Evolutionary conservation across 2,888 invertebrate genomes (phyloP), one percentile per base, ranked within the genome.

Genomic region (Oxytorus armatus): DNA sequence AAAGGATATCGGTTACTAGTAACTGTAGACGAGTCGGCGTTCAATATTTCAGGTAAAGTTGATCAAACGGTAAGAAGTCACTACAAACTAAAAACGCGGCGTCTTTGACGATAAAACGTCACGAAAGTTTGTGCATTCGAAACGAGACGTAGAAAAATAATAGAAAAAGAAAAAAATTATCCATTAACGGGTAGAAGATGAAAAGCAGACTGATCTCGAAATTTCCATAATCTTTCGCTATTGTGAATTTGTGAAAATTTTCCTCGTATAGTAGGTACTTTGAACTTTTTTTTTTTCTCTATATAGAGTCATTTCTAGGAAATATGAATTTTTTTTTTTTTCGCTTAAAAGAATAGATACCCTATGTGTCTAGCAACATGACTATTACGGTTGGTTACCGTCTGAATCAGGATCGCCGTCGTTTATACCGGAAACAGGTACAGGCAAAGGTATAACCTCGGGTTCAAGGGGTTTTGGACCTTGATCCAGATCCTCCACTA

Each of bases 381-480:
- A 78, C 84, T 85, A 84, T 84, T 78, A 78, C 88, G 85, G 85
- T 87, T 88, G 85, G 85, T 91, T 91, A 91, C 91, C 91, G 89
- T 91, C 90, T 84, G 91, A 91, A 87, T 91, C 90, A 63, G 90
- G 90, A 87, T 91, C 90, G 73, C 86, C 86, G 76, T 90, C 87
- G 44, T 79, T 82, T 68, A 82, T 77, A 51, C 77, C 68, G 72
- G 81, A 77, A 53, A 79, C 77, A 44, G 84, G 76, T n/a, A 83
- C 44, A 0, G 88, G 86, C 79, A 87, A 47, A 18, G 90, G 89
- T 42, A 90, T 83, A 55, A 90, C 79, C 84, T 91, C 90, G 1
- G 90, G 89, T 76, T 90, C 86, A 10, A 90, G 77, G 0, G 90
- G 90, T 57, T 89, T 90, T 23, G 87, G 86, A 14, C 86, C 80